Base-by-base conservation (phyloP, 2,797 vertebrate genomes). In the Loris lydekkerianus region DNA sequence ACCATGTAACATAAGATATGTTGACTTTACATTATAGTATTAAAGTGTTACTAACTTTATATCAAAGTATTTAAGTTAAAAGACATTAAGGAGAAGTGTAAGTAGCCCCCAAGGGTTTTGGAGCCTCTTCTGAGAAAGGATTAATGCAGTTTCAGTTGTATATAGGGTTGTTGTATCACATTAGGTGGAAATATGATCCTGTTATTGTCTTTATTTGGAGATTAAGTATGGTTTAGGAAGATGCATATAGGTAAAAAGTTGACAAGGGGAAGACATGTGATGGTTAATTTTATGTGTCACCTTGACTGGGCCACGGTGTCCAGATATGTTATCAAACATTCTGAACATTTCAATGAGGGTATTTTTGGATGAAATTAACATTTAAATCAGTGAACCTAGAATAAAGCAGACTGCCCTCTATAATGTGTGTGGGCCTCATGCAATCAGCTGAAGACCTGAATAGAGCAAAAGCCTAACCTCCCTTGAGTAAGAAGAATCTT, bases 151-250 rank as follows among this genome's bases (percentile, higher is more conserved):
- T 94, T 94, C 46, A 17, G 13, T 65, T 65, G 5, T 29, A 60
- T n/a, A 4, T 3, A 72, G 13, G 17, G 61, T 46, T 56, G 34
- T 34, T 80, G 46, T 80, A 43, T 65, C 53, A 65, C 4, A 10
- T 70, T 80, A 40, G 37, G 18, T 46, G 17, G 34, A 89, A 83
- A 9, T 37, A 31, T 81, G 53, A 89, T 34, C 3, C n/a, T 72
- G 34, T 58, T 17, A 25, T 10, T 89, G 31, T 40, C 34, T 34
- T 88, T 91, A 73, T 93, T 75, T 82, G n/a, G 53, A 82, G 63
- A 63, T 75, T 95, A 93, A 90, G 25, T 27, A 88, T 49, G 49
- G 49, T 53, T 96, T 92, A 86, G 63, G 49, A 69, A 70, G 69
- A 53, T 49, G 21, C 21, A 86, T 69, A 60, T 29, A 20, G 63